Evolutionary conservation across 2,888 invertebrate genomes (phyloP).

Genomic region (Alsophila aescularia): DNA sequence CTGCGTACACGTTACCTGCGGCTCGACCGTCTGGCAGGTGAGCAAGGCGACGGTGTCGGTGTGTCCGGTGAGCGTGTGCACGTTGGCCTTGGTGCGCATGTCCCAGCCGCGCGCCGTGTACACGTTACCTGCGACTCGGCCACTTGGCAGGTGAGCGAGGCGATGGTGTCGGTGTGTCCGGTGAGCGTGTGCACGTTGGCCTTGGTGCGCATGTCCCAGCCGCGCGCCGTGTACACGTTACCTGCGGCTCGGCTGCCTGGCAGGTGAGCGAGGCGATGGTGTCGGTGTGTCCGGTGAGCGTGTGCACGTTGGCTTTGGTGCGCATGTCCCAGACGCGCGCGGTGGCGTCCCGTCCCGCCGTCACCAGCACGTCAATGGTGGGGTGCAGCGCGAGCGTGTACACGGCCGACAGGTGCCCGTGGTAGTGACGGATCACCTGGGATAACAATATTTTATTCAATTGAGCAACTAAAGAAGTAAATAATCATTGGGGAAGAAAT

Average conservation of each 20-base stretch:
- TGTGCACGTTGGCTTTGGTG: conserved; percentile 99
- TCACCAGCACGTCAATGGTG: conserved; percentile 96
- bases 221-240: conserved; percentile 86
- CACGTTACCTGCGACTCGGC: conserved; percentile 96
- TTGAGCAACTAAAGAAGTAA: too few relatives aligned
- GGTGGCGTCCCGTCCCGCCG: conserved; percentile 97
- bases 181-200: conserved; percentile 98
- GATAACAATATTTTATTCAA: conserved; percentile 17
- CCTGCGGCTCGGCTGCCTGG: conserved; percentile 97
- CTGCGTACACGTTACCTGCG: too few relatives aligned
- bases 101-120: too few relatives aligned
- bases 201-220: conserved; percentile 99
- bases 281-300: conserved; percentile 97
- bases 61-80: conserved; percentile 97
- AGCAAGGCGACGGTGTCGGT: conserved; percentile 98
- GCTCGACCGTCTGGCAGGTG: conserved; percentile 96
- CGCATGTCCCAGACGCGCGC: conserved; percentile 99
- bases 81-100: too few relatives aligned
- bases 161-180: conserved; percentile 99
- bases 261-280: conserved; percentile 97
- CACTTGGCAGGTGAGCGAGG: conserved; percentile 96
- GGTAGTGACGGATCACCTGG: conserved; percentile 97
- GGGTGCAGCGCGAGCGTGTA: conserved; percentile 97
- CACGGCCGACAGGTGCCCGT: conserved; percentile 98
- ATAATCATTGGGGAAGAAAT: too few relatives aligned